A percentile compares a stretch with the other conserved stretches of the same genome.
Conservation (phyloP, 2,797 vertebrate species). For the Capromys pilorides region DNA sequence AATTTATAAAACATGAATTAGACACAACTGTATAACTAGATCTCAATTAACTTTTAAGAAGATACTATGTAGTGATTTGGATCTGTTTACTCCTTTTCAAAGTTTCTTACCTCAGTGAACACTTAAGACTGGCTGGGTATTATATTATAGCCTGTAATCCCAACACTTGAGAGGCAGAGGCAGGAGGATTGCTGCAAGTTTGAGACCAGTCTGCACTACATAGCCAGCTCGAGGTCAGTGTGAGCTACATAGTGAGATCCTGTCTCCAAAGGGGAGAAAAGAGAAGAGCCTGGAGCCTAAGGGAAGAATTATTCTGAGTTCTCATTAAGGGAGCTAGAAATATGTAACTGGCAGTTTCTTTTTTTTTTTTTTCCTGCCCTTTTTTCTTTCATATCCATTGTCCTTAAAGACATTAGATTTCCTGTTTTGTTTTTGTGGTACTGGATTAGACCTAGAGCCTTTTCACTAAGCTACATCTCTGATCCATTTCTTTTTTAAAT, state of each 20-base stretch:
- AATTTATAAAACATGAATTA: too few relatives aligned
- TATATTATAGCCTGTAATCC: not conserved
- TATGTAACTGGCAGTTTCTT: fast-evolving
- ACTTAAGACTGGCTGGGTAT: not conserved
- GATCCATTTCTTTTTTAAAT: too few relatives aligned
- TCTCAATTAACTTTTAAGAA: not conserved
- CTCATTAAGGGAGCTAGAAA: not conserved
- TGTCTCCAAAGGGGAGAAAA: not conserved
- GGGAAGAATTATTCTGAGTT: not conserved
- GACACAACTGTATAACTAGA: not conserved
- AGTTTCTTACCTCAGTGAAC: not conserved
- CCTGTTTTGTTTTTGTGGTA: not conserved
- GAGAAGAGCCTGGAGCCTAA: not conserved
- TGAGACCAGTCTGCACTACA: not conserved
- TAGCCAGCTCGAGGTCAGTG: not conserved
- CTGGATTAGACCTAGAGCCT: not conserved
- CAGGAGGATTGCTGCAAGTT: not conserved
- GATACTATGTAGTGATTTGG: not conserved
- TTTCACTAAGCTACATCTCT: not conserved
- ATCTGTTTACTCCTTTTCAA: not conserved
- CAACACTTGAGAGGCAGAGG: not conserved
- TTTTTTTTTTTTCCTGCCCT: not conserved
- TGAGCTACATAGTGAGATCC: not conserved
- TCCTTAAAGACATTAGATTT: not conserved
- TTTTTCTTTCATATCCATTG: not conserved